Base-by-base conservation (phyloP, 2,888 invertebrate species). In the Pheosia tremula region DNA sequence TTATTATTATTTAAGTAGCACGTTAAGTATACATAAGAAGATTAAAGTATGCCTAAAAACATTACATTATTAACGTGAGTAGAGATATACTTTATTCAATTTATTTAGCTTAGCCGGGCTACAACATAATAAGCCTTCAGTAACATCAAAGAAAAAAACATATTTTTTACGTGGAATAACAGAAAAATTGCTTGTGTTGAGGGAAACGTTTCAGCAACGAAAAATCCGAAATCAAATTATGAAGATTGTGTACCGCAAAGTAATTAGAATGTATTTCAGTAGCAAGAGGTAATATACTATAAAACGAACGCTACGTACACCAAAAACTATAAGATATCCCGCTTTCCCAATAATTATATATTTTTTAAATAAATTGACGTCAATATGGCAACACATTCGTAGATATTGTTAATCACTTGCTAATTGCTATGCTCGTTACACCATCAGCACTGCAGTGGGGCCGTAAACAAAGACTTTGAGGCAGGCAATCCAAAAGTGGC, bases 371-470 rank as follows among this genome's bases (percentile, higher is more conserved):
- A 7, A 7, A 10, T 52, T 36, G 52, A 36, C 10, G 53, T 37
- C 10, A 53, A 53, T 53, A 9, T 57, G 13, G 49, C 11, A 57
- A 57, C 55, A 60, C 49, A 57, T 59, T 66, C 52, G 60, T 58
- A 38, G 41, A 45, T 54, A 57, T 62, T 61, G 57, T 65, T 74
- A 73, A 75, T 73, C 69, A 74, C 67, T 75, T 71, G 76, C 73
- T 74, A 76, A 74, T 74, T 71, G 69, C 67, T 66, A 63, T 61
- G 62, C 71, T 76, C 74, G 71, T 71, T 71, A 73, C 63, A 62
- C 58, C 66, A 54, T 59, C 57, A 24, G 24, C 24, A 52, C 59
- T 70, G 72, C 63, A 67, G 57, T 49, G 52, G 60, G 63, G 61
- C 63, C 38, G 61, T 64, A 62, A 68, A 71, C 71, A 71, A 71